Conservation (phyloP, 2,797 vertebrate species). For the Xiphophorus birchmanni region DNA sequence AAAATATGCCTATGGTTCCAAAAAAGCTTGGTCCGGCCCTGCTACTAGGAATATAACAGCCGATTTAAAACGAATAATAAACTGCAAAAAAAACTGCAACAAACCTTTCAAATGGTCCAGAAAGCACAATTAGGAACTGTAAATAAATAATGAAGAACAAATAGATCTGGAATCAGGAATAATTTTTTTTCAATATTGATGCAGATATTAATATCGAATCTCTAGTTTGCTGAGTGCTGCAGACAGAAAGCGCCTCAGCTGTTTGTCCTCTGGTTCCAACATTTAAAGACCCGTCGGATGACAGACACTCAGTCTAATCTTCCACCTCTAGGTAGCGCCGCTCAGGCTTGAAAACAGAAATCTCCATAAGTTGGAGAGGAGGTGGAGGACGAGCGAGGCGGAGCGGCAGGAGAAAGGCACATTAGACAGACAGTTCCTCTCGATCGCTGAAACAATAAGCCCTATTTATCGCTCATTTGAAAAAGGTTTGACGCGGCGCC, state of each 20-base stretch:
- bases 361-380: slow-evolving; percentile 59
- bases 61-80: no score
- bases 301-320: slow-evolving; percentile 74
- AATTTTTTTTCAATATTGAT: no score
- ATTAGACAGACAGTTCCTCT: slow-evolving; percentile 75
- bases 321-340: slow-evolving; percentile 72
- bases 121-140: no score
- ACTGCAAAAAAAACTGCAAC: no score
- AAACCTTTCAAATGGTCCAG: no score
- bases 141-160: no score
- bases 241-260: slow-evolving; percentile 31
- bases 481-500: slow-evolving; percentile 70
- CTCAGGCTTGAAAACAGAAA: slow-evolving; percentile 66
- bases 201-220: no score
- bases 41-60: no score
- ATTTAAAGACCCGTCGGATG: slow-evolving; percentile 60
- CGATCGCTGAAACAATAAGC: slow-evolving; percentile 80
- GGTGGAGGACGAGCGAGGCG: slow-evolving; percentile 38
- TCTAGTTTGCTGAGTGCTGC: no score
- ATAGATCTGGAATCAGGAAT: no score
- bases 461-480: slow-evolving; percentile 81
- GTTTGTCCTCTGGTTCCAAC: slow-evolving; percentile 52
- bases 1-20: no score
- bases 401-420: slow-evolving; percentile 60
- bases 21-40: no score